Evolutionary conservation across 2,113 vertebrate species (phyloP).

Genomic region (Hippolais icterina): DNA sequence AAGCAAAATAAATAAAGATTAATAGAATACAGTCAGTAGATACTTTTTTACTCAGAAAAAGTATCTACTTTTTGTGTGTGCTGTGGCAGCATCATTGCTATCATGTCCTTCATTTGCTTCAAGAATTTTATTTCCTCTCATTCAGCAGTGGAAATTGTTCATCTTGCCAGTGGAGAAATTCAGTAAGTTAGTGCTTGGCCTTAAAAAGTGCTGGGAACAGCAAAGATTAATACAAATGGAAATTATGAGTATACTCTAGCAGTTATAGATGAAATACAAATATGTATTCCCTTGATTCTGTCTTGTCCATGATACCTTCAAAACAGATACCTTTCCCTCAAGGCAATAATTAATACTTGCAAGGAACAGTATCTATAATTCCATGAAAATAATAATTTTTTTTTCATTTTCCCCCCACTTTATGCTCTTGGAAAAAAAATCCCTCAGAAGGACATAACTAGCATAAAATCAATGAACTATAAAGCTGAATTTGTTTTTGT

Average conservation of each 20-base stretch:
- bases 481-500: not conserved
- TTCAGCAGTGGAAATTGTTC: not conserved
- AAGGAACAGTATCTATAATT: not conserved
- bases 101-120: not conserved
- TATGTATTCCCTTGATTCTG: not conserved
- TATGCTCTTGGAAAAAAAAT: not conserved
- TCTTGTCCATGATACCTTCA: not conserved
- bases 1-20: not conserved
- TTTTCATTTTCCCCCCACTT: not conserved
- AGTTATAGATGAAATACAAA: not conserved
- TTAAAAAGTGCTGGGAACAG: not conserved
- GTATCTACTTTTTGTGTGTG: too few species aligned
- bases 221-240: not conserved
- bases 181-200: not conserved
- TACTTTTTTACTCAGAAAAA: not conserved
- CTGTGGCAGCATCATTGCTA: not conserved
- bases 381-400: not conserved
- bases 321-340: not conserved
- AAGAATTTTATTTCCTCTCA: not conserved
- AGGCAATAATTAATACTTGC: not conserved
- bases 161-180: not conserved
- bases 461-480: not conserved
- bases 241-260: not conserved
- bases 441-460: not conserved
- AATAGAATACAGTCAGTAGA: not conserved